Evolutionary conservation across 2,888 invertebrate genomes (phyloP).

Genomic region (Morpho achilles): DNA sequence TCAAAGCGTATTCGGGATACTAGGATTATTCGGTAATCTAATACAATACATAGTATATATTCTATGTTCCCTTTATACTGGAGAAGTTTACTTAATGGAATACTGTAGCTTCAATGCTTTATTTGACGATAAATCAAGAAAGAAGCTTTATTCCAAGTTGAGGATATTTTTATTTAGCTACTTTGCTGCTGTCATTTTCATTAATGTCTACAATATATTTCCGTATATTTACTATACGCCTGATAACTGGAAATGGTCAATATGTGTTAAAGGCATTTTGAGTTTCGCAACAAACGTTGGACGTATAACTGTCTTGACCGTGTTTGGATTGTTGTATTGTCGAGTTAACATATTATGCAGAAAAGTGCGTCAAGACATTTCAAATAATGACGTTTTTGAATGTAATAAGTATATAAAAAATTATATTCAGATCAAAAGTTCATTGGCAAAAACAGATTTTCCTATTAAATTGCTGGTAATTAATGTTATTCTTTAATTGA

Average conservation of each 20-base stretch:
- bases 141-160: conserved; percentile 1
- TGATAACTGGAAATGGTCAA: no score
- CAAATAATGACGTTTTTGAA: no score
- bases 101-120: not conserved
- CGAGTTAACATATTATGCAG: conserved; percentile 2
- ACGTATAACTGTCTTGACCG: not conserved
- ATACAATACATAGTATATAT: not conserved
- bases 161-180: not conserved
- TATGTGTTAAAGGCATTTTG: no score
- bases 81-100: conserved; percentile 6
- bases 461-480: no score
- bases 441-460: no score
- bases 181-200: not conserved
- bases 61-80: conserved; percentile 5
- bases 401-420: no score
- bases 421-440: no score
- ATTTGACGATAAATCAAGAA: not conserved
- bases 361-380: not conserved
- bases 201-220: no score
- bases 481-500: no score
- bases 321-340: conserved; percentile 2
- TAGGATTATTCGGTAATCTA: not conserved
- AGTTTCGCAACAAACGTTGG: conserved; percentile 1
- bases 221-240: no score
- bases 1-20: not conserved